phyloP scores from a whole-genome alignment of 2,888 invertebrate species.

The Cataglyphis livida region DNA sequence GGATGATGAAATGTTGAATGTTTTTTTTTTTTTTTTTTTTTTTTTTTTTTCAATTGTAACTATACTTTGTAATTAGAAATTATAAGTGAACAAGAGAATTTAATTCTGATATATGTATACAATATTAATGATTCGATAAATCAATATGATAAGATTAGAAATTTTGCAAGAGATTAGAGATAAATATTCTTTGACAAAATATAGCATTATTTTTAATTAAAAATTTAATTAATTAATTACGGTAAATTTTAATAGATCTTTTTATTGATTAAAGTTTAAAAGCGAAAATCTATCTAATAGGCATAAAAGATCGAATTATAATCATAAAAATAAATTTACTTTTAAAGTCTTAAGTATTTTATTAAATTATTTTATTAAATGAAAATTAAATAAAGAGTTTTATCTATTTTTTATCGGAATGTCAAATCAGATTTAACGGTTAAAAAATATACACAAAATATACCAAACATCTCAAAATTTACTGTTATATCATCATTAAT shows the following conservation, averaged over 20 bases:
- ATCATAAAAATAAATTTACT: neutral
- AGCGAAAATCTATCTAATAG: neutral
- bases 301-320: neutral
- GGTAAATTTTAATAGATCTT: neutral
- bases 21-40: neutral
- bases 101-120: neutral
- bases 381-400: neutral
- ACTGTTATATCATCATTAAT: neutral
- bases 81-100: neutral
- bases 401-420: neutral
- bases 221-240: neutral
- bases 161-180: neutral
- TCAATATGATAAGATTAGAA: neutral
- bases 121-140: neutral
- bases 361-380: neutral
- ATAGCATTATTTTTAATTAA: neutral
- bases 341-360: neutral
- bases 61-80: neutral
- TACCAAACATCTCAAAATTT: neutral
- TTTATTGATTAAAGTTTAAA: neutral
- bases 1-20: neutral
- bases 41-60: neutral
- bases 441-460: neutral
- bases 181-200: neutral
- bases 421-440: neutral